Conservation (phyloP, 2,797 vertebrate genomes). For the Coregonus suidteri region DNA sequence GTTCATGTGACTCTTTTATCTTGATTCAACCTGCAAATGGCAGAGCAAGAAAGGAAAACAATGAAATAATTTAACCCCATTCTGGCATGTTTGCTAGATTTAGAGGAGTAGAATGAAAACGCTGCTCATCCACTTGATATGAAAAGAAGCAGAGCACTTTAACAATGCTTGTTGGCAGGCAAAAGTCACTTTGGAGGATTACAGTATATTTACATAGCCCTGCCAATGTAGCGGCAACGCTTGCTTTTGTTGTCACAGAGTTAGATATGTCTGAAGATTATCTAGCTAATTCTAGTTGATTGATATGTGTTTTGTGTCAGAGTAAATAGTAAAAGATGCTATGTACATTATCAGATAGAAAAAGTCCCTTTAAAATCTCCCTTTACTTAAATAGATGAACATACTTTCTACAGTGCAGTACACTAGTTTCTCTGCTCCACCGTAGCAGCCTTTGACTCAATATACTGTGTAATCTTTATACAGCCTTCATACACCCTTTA, state of each 20-base stretch:
- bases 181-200: constrained; percentile 70
- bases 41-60: constrained; percentile 65
- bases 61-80: constrained; percentile 73
- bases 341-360: not conserved
- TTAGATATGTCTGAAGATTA: constrained; percentile 70
- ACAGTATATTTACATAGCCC: constrained; percentile 68
- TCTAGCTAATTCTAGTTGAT: constrained; percentile 62
- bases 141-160: constrained; percentile 65
- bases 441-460: not conserved
- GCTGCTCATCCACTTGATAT: constrained; percentile 66
- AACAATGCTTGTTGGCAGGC: constrained; percentile 68
- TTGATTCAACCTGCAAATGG: constrained; percentile 40
- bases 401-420: constrained; percentile 50
- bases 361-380: not conserved
- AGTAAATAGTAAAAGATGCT: not conserved
- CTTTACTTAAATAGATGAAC: not conserved
- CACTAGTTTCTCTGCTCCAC: not conserved
- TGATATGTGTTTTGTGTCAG: constrained; percentile 58
- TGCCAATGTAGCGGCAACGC: constrained; percentile 70
- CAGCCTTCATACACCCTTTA: not conserved
- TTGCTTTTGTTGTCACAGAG: constrained; percentile 67
- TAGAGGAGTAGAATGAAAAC: constrained; percentile 64
- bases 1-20: constrained; percentile 54
- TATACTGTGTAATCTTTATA: not conserved
- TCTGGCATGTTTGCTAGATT: constrained; percentile 68